These are phyloP conservation scores for Dioctria linearis DNA, from an alignment of 2,888 invertebrate genomes.

Conservation along the genomic window DNA sequence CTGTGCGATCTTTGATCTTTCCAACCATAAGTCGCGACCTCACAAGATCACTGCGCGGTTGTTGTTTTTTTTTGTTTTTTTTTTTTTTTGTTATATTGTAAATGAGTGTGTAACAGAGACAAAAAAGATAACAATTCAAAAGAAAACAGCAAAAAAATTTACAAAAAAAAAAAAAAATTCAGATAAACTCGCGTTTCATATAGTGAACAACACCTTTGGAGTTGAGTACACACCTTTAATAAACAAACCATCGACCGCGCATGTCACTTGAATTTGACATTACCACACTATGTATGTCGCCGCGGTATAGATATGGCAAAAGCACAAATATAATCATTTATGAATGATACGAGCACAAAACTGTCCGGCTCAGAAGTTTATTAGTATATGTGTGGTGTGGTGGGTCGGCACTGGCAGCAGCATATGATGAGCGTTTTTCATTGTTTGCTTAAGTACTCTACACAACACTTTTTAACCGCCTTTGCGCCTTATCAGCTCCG, in stretches of 20 bases:
- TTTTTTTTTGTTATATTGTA: neutral
- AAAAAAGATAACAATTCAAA: constrained; percentile 17
- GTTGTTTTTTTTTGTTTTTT: too few species aligned
- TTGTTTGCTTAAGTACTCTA: constrained; percentile 53
- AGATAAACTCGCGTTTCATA: neutral
- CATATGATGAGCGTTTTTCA: constrained; percentile 4
- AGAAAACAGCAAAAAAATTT: constrained; percentile 10
- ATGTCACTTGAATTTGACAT: constrained; percentile 62
- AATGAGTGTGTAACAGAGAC: constrained; percentile 56
- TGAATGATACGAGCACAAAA: constrained; percentile 51
- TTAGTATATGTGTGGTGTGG: neutral
- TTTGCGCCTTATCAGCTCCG: constrained; percentile 55
- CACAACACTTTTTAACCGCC: constrained; percentile 40
- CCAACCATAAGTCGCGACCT: constrained; percentile 51
- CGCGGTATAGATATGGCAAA: constrained; percentile 2
- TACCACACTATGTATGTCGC: constrained; percentile 47
- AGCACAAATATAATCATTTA: constrained; percentile 36
- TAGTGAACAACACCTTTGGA: constrained; percentile 44
- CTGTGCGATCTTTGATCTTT: constrained; percentile 66
- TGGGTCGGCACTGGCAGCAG: constrained; percentile 15
- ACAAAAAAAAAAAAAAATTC: constrained; percentile 5
- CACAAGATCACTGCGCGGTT: constrained; percentile 1
- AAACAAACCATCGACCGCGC: constrained; percentile 62
- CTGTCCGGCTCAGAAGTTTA: neutral
- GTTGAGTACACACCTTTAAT: constrained; percentile 61